Evolutionary conservation across 2,113 vertebrate species (phyloP).

Genomic region (Tautogolabrus adspersus): DNA sequence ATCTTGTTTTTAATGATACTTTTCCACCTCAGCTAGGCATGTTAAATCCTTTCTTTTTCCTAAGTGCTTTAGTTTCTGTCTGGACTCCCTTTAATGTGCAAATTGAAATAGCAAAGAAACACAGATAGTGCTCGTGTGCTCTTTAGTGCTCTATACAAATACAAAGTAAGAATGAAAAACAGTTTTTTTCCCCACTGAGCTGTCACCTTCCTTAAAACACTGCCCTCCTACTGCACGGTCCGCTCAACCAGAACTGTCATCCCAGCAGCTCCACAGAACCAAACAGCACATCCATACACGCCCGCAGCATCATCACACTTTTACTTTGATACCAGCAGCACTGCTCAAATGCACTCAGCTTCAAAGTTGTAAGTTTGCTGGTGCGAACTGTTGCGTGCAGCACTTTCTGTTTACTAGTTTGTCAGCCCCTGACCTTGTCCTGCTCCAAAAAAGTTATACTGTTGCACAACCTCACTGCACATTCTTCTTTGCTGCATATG

Average conservation of each 20-base stretch:
- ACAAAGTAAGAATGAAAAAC: slow-evolving; percentile 9
- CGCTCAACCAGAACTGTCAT: slow-evolving; percentile 12
- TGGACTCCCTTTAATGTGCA: no score
- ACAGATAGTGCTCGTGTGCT: no score
- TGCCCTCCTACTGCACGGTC: neutral
- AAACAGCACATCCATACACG: neutral
- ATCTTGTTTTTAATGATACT: neutral
- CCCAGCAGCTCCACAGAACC: neutral
- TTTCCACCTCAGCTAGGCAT: no score
- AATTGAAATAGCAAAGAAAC: no score
- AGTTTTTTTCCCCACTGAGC: slow-evolving; percentile 8
- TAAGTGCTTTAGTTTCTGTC: no score
- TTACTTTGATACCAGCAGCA: slow-evolving; percentile 1
- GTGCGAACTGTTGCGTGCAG: slow-evolving; percentile 12
- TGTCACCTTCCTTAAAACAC: slow-evolving; percentile 25
- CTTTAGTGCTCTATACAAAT: neutral
- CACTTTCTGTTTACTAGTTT: neutral
- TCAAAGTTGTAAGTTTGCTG: neutral
- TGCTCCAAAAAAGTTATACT: neutral
- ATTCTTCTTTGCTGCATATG: neutral
- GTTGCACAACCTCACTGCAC: no score
- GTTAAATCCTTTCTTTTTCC: no score
- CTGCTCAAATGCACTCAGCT: neutral
- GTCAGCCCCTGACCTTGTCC: neutral
- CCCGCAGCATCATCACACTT: slow-evolving; percentile 1